Evolutionary conservation across 2,113 vertebrate species (phyloP).

Genomic region (Hyla sarda): DNA sequence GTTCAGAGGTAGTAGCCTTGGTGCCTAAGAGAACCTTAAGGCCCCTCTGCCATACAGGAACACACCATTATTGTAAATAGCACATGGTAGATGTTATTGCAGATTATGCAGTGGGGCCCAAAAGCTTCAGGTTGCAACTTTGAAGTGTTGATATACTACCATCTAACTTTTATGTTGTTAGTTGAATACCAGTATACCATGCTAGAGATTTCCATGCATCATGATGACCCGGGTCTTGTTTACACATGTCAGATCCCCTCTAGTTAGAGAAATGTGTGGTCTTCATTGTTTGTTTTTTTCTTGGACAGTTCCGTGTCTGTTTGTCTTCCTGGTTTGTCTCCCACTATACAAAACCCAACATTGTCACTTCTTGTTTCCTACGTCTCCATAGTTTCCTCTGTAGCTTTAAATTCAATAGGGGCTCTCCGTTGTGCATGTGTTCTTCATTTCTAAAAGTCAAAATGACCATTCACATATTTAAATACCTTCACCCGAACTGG

Average conservation of each 20-base stretch:
- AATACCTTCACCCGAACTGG: neutral
- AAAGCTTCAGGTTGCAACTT: neutral
- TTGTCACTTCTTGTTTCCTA: constrained; percentile 69
- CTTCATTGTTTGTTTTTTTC: constrained; percentile 53
- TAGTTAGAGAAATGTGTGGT: neutral
- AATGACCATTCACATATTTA: neutral
- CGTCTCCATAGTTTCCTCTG: constrained; percentile 70
- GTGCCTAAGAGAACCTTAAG: no score
- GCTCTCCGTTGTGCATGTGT: neutral
- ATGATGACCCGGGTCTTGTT: neutral
- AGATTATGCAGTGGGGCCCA: no score
- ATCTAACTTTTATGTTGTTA: neutral
- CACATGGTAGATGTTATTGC: no score
- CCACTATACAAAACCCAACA: constrained; percentile 58
- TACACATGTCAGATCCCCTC: neutral
- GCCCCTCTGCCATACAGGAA: no score
- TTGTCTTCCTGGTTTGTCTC: constrained; percentile 67
- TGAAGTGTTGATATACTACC: neutral
- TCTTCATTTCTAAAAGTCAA: neutral
- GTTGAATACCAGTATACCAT: neutral
- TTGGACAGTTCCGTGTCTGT: constrained; percentile 43
- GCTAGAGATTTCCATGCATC: neutral
- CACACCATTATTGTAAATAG: no score
- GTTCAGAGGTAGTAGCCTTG: no score
- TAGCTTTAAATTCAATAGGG: constrained; percentile 3